A percentile compares a stretch with the other conserved stretches of the same genome.
phyloP scores from a whole-genome alignment of 1,140 invertebrate species.

The Vanessa tameamea region DNA sequence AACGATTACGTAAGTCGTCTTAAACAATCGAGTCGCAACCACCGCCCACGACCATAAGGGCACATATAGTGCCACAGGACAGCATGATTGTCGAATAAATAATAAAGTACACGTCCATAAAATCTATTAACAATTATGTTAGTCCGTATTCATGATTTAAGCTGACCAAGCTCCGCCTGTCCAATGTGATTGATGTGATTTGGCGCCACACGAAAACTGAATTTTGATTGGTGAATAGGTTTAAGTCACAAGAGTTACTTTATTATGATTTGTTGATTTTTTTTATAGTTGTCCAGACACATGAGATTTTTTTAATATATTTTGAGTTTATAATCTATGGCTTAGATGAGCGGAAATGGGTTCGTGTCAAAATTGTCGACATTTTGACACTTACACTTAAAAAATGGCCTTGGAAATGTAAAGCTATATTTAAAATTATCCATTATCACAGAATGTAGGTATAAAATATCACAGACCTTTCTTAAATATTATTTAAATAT shows the following conservation, averaged over 20 bases:
- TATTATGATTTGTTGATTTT: neutral
- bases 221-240: slow-evolving; percentile 41
- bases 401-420: too few species aligned
- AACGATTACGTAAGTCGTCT: slow-evolving; percentile 5
- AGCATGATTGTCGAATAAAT: slow-evolving; percentile 30
- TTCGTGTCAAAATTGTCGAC: too few species aligned
- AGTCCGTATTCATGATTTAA: slow-evolving; percentile 55
- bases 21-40: neutral
- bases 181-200: slow-evolving; percentile 54
- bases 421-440: too few species aligned
- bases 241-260: slow-evolving; percentile 18
- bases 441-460: too few species aligned
- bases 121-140: slow-evolving; percentile 55
- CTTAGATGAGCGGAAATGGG: too few species aligned
- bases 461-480: too few species aligned
- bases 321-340: too few species aligned
- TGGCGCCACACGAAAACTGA: slow-evolving; percentile 37
- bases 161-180: slow-evolving; percentile 58
- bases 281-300: neutral
- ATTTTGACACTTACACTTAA: too few species aligned
- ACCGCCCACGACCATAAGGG: slow-evolving; percentile 17
- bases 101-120: slow-evolving; percentile 40
- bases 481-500: too few species aligned
- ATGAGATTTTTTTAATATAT: too few species aligned
- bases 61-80: neutral